Evolutionary conservation across 92 coral and sea anemone species (phyloP), one percentile per base, ranked within the genome.

Genomic region (Paramuricea clavata): DNA sequence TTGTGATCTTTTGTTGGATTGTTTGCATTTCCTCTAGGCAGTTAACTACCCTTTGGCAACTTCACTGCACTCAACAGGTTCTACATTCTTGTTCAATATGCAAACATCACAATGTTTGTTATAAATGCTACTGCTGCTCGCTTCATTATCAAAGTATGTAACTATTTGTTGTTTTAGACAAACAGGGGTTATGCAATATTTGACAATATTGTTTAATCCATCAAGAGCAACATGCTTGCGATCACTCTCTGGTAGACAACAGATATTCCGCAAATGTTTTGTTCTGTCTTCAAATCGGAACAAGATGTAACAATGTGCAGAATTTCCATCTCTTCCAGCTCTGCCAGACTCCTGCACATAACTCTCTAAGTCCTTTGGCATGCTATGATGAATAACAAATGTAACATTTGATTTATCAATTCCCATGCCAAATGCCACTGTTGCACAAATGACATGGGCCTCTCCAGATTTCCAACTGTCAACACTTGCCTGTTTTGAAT

Each of bases 201-300:
- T 86, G 41, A 87, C 90, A 16, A 86, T 74, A 34, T 82, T 91
- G 81, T 86, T 90, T 2, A 90, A 76, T 4, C 85, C 86, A 61
- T 17, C 35, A 41, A 81, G 69, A n/a, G 49, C 60, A 13, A 86
- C 27, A 6, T 6, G 32, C 21, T 82, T 86, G 10, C 74, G 64
- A 6, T 86, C 93, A 44, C 15, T 49, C 32, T 86, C 88, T 12
- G 93, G 90, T 47, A 87, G 60, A n/a, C 81, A 83, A 36, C 78
- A 81, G 26, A 86, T 82, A 62, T 62, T 90, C 0, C 75, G 81
- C 22, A 90, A 42, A 19, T 90, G 90, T 67, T 90, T 90, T 36
- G 82, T 87, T 87, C 93, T 32, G 49, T 90, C 93, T 69, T 90
- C 90, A 64, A 90, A 90, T 23, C 92, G 2, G 69, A 91, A 52